These are phyloP conservation scores for Proteles cristata DNA, from an alignment of 2,113 vertebrate species.

Conservation along the genomic window DNA sequence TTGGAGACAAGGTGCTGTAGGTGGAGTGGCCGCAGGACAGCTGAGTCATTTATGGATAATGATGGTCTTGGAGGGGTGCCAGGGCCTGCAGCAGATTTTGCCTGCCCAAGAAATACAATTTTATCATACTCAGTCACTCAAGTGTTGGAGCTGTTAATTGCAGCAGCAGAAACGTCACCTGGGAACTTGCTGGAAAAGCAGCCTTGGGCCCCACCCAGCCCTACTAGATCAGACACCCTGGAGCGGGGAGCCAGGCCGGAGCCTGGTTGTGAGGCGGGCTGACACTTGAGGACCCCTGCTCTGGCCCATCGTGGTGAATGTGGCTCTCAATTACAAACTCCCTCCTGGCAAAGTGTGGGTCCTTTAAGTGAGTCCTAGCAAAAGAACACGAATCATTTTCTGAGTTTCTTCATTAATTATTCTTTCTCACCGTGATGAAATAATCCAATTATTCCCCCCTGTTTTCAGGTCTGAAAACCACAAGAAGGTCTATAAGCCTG, in stretches of 20 bases:
- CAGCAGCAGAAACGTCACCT: too few relatives aligned
- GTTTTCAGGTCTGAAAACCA: background rate
- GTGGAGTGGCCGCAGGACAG: accelerated
- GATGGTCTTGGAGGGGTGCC: background rate
- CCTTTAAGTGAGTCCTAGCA: background rate
- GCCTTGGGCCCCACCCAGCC: background rate
- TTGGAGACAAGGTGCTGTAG: background rate
- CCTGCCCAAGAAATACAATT: background rate
- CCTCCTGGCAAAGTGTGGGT: background rate
- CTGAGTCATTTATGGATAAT: background rate
- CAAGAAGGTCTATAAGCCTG: background rate
- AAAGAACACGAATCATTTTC: background rate
- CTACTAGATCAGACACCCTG: background rate
- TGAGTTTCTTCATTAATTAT: background rate
- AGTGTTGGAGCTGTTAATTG: background rate
- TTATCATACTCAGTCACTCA: background rate
- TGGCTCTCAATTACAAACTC: too few relatives aligned
- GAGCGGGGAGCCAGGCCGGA: background rate
- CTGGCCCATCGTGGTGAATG: background rate
- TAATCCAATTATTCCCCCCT: background rate
- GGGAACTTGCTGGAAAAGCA: background rate
- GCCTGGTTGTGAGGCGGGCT: background rate
- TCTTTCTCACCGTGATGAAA: background rate
- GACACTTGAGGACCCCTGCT: background rate
- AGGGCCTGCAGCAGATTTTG: background rate